Conservation (phyloP, 2,113 vertebrate genomes). For the Rhynchomys soricoides region DNA sequence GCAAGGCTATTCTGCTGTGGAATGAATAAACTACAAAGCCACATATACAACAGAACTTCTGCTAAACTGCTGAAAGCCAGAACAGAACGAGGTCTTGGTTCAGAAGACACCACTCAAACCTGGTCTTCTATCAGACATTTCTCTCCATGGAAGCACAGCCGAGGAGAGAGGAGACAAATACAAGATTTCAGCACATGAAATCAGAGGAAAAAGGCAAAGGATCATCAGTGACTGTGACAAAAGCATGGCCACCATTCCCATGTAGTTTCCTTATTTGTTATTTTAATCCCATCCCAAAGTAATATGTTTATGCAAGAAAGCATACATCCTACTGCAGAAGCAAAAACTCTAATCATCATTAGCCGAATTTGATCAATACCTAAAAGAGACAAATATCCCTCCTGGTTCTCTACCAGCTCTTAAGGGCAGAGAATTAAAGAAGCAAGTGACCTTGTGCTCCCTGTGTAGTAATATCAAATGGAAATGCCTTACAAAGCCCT, state of each 20-base stretch:
- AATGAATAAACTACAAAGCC: background rate
- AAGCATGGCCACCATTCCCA: background rate
- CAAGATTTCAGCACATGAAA: conserved; percentile 12
- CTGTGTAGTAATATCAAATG: background rate
- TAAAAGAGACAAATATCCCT: background rate
- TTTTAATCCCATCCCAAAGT: background rate
- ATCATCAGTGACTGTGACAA: background rate
- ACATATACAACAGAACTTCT: background rate
- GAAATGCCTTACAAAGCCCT: background rate
- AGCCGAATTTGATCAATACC: background rate
- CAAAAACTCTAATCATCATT: background rate
- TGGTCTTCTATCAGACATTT: background rate
- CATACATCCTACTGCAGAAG: background rate
- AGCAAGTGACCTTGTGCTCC: background rate
- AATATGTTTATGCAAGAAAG: background rate
- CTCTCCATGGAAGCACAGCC: background rate
- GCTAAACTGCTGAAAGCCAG: background rate
- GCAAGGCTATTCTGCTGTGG: background rate
- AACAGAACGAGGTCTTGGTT: background rate
- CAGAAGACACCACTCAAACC: background rate
- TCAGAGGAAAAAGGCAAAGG: background rate
- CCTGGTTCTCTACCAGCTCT: background rate
- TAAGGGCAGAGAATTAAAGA: background rate
- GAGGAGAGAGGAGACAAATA: background rate
- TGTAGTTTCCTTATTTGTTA: background rate